Evolutionary conservation across 1,140 invertebrate genomes (phyloP).

Genomic region (Drosophila serrata): DNA sequence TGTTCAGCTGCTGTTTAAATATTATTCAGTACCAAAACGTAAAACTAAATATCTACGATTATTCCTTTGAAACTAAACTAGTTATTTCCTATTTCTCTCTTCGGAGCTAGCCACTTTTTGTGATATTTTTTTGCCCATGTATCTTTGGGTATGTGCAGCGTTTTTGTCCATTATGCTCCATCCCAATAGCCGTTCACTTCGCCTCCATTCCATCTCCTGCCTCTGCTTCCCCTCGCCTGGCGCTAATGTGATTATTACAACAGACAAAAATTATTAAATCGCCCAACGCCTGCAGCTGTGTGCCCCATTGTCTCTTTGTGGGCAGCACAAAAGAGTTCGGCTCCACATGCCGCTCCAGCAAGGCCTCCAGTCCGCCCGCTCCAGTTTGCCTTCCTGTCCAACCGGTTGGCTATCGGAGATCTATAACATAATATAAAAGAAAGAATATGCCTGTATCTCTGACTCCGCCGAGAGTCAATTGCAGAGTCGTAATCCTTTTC

Average conservation of each 20-base stretch:
- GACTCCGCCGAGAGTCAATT: slow-evolving; percentile 24
- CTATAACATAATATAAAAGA: slow-evolving; percentile 48
- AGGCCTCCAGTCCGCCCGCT: slow-evolving; percentile 50
- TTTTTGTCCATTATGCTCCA: slow-evolving; percentile 18
- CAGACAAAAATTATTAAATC: slow-evolving; percentile 47
- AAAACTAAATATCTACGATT: too few species aligned
- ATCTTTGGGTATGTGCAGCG: background rate
- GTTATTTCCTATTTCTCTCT: background rate
- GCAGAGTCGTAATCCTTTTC: slow-evolving; percentile 62
- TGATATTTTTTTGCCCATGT: slow-evolving; percentile 7
- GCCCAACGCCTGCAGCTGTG: slow-evolving; percentile 56
- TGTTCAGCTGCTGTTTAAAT: too few species aligned
- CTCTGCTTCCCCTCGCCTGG: background rate
- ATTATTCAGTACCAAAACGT: too few species aligned
- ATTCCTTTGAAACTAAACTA: too few species aligned
- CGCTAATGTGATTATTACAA: slow-evolving; percentile 60
- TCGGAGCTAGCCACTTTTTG: background rate
- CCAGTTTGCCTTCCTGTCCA: slow-evolving; percentile 57
- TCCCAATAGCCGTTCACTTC: slow-evolving; percentile 45
- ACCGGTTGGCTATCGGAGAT: slow-evolving; percentile 75
- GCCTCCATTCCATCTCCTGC: background rate
- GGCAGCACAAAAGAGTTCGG: slow-evolving; percentile 24
- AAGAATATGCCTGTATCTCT: slow-evolving; percentile 20
- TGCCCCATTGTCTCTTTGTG: slow-evolving; percentile 46
- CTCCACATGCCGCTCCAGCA: slow-evolving; percentile 34